Base-by-base conservation (phyloP, 30 jellyfish, hydroid and myxozoan species). In the Chrysaora quinquecirrha region DNA sequence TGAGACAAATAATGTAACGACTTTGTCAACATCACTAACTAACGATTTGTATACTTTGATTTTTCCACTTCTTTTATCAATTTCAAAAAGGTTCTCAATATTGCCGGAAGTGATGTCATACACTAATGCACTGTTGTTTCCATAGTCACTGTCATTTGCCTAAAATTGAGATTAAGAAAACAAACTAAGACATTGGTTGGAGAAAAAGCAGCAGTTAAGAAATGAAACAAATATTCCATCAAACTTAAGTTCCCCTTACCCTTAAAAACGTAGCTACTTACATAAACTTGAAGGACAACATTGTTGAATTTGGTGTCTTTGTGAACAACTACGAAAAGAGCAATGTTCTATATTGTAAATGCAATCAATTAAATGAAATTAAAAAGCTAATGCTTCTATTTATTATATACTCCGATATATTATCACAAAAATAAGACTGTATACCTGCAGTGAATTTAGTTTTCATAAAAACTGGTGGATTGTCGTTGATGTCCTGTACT, bases 101-200 rank as follows among this genome's bases (percentile, higher is more conserved):
- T 89, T 89, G 12, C 97, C 96, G 0, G 86, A 68, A 28, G 72
- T 64, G 21, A 90, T 71, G 19, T 73, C 60, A 62, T 83, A 90
- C 0, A 62, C 6, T 64, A 90, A 23, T 27, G 73, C 38, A 21
- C 96, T 95, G 46, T 43, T 74, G 31, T n/a, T 32, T 20, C 84
- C 93, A 25, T 24, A 22, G 64, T 90, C 97, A 24, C 79, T 69
- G 31, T 82, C 92, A 62, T 32, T 70, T 52, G 92, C 92, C 92
- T 82, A 61, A 0, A 56, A 82, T 52, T 20, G 27, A 16, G 19
- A 20, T 6, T 43, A 9, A 43, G 12, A 43, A 43, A 43, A 6
- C 9, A 16, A 16, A 16, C 16, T 43, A 16, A 43, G 58, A 43
- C 9, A 16, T 43, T 6, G 16, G 16, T 43, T 43, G 12, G 58